A percentile compares a stretch with the other conserved stretches of the same genome.
Conservation (phyloP, 2,888 invertebrate species). For the Abscondita cerata region DNA sequence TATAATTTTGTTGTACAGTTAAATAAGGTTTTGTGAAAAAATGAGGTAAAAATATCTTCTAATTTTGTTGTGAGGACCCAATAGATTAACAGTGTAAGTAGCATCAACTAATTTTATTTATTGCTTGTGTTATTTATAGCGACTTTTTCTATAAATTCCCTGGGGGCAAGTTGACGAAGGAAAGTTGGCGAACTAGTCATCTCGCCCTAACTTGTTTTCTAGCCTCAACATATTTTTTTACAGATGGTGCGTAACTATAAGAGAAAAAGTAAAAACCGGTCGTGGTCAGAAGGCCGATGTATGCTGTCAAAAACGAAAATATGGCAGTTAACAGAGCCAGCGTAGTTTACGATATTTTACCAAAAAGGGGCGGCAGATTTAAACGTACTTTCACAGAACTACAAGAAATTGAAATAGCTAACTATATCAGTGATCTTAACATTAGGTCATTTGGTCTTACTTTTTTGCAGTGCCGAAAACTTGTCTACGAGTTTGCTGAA, state of each 20-base stretch:
- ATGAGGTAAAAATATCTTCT: no score
- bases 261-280: conserved; percentile 25
- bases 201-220: conserved; percentile 21
- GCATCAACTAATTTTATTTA: no score
- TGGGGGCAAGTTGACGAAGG: no score
- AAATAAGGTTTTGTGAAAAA: no score
- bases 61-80: no score
- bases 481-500: conserved; percentile 36
- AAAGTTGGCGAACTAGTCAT: conserved; percentile 21
- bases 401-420: conserved; percentile 35
- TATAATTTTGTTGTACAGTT: no score
- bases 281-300: conserved; percentile 32
- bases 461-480: conserved; percentile 22
- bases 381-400: conserved; percentile 33
- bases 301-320: conserved; percentile 28
- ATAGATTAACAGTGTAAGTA: no score
- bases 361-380: conserved; percentile 31
- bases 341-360: conserved; percentile 20
- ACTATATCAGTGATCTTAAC: conserved; percentile 31
- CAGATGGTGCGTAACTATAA: conserved; percentile 33
- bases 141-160: no score
- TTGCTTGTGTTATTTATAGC: no score
- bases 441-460: conserved; percentile 30
- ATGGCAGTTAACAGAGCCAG: conserved; percentile 24
- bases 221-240: conserved; percentile 16